These are phyloP conservation scores for Pseudorhombus dupliciocellatus DNA, from an alignment of 2,113 vertebrate genomes.

Conservation along the genomic window DNA sequence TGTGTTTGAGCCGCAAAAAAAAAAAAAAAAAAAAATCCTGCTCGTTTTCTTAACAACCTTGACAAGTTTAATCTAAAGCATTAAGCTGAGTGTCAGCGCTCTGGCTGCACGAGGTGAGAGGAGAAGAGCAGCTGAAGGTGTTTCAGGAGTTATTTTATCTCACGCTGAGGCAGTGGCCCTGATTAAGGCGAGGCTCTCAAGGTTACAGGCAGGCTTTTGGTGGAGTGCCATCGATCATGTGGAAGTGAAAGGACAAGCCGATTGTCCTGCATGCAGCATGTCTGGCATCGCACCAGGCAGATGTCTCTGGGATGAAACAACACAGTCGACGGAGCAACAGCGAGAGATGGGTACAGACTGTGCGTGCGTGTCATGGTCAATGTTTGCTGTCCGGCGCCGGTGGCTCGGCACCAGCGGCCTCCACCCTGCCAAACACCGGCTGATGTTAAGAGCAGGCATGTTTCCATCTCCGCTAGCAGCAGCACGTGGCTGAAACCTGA, in stretches of 20 bases:
- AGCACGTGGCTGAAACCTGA: slow-evolving; percentile 38
- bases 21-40: background rate
- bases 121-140: slow-evolving; percentile 28
- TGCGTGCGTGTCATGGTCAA: slow-evolving; percentile 43
- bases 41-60: background rate
- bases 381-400: slow-evolving; percentile 61
- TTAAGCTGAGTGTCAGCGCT: background rate
- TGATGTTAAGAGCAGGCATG: slow-evolving; percentile 53
- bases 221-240: slow-evolving; percentile 77
- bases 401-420: slow-evolving; percentile 61
- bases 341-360: slow-evolving; percentile 48
- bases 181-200: slow-evolving; percentile 69
- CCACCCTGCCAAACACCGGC: slow-evolving; percentile 64
- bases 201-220: slow-evolving; percentile 71
- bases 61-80: background rate
- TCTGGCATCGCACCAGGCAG: slow-evolving; percentile 73
- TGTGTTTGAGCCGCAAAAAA: background rate
- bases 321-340: slow-evolving; percentile 65
- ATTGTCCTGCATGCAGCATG: slow-evolving; percentile 64
- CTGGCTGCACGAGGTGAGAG: background rate
- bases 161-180: slow-evolving; percentile 57
- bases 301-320: slow-evolving; percentile 62
- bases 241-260: slow-evolving; percentile 70
- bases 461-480: slow-evolving; percentile 52
- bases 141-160: slow-evolving; percentile 54